Evolutionary conservation across 2,113 vertebrate genomes (phyloP), one percentile per base, ranked within the genome.

Genomic region (Struthidea cinerea): DNA sequence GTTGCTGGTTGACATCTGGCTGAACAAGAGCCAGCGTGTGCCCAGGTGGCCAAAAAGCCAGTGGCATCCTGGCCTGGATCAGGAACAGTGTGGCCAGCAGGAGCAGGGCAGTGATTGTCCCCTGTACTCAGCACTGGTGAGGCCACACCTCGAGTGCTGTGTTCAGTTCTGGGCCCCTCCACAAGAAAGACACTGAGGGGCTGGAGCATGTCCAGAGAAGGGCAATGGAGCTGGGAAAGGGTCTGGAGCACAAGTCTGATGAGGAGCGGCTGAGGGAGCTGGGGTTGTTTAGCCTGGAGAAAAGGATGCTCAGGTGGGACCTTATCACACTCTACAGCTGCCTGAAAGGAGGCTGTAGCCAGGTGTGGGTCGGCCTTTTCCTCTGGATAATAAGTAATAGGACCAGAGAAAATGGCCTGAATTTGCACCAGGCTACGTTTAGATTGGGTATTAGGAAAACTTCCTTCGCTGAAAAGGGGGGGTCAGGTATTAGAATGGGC

Each of bases 321-420:
- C 10, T 32, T 26, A 9, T 0, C 0, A 0, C 3, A 0, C 10
- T 13, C 10, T 17, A 32, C 35, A 49, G 2, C 7, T 42, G 6
- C 35, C 52, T 67, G 70, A 42, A 24, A 10, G 30, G 42, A 67
- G 13, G 5, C 1, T 50, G 16, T 14, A 35, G 26, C 12, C 21
- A 37, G 61, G 11, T 42, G 20, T 9, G 35, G 11, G 6, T 26
- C 1, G 1, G 1, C 9, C 7, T 59, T 22, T 68, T 50, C 11
- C 39, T 53, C 63, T 23, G 4, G 18, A 7, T 39, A 22, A 7
- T 26, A 60, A 77, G 8, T 28, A 33, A 53, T 8, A 33, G 28
- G 22, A 69, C 6, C 5, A 50, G 46, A 69, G 17, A 13, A 69
- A 44, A 39, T 23, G 10, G 33, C 11, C 9, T 69, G 22, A 46